phyloP scores from a whole-genome alignment of 2,797 vertebrate species.

The Enteromius unitaeniatus region DNA sequence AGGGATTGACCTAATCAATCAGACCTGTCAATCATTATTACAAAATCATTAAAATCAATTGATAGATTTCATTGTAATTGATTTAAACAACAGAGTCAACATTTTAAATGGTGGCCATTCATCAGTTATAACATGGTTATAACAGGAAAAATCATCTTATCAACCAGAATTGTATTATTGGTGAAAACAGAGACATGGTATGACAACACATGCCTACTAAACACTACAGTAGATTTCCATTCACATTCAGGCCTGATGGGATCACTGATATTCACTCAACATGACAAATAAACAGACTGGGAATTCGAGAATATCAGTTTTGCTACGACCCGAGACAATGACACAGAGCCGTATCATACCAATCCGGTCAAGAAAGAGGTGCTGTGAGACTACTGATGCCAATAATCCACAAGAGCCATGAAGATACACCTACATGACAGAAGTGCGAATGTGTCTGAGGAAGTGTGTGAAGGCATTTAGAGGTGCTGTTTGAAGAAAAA shows the following conservation, averaged over 20 bases:
- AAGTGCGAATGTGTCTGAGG: not conserved
- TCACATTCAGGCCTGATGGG: not conserved
- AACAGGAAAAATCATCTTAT: not conserved
- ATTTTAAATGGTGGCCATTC: not conserved
- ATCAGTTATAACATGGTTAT: not conserved
- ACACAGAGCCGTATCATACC: not conserved
- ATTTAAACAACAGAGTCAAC: not conserved
- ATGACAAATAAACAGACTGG: slow-evolving; percentile 11
- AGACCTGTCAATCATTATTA: too few relatives aligned
- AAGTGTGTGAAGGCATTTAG: slow-evolving; percentile 25
- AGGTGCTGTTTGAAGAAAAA: slow-evolving; percentile 44
- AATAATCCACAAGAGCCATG: slow-evolving; percentile 7
- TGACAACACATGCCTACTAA: not conserved
- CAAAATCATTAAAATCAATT: not conserved
- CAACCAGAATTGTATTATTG: not conserved
- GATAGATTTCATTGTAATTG: not conserved
- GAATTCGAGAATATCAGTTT: slow-evolving; percentile 5
- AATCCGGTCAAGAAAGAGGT: not conserved
- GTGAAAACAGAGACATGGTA: not conserved
- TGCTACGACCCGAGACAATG: not conserved
- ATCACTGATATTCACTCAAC: not conserved
- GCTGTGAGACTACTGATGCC: not conserved
- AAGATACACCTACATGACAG: not conserved
- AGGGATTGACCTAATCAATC: too few relatives aligned
- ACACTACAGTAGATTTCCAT: not conserved